Evolutionary conservation across 2,113 vertebrate genomes (phyloP).

Genomic region (Australoheros scitulus): DNA sequence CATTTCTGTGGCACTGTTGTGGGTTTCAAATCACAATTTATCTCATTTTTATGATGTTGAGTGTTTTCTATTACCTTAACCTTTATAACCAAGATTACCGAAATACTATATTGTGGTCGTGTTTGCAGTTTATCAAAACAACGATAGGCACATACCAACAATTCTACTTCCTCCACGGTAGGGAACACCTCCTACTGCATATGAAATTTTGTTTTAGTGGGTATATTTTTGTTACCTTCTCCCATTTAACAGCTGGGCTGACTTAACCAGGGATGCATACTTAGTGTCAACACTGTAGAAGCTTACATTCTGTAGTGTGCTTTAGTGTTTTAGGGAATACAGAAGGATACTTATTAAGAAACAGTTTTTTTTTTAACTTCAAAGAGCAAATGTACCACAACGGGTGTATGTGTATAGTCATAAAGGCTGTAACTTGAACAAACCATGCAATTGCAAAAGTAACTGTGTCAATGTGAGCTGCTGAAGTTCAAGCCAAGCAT

Average conservation of each 20-base stretch:
- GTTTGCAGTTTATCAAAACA: constrained; percentile 64
- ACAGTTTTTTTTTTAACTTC: constrained; percentile 18
- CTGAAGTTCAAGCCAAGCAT: neutral
- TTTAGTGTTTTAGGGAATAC: constrained; percentile 49
- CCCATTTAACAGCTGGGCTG: constrained; percentile 67
- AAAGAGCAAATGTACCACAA: constrained; percentile 10
- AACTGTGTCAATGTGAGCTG: neutral
- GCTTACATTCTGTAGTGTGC: constrained; percentile 56
- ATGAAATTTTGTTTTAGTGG: constrained; percentile 63
- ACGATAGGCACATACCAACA: constrained; percentile 56
- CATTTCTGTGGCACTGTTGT: constrained; percentile 9
- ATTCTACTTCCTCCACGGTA: constrained; percentile 61
- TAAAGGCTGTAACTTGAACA: neutral
- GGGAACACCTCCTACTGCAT: constrained; percentile 57
- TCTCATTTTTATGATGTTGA: constrained; percentile 28
- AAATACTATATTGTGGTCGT: constrained; percentile 40
- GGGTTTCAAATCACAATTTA: neutral
- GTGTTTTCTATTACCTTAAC: constrained; percentile 12
- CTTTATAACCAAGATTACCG: too few relatives aligned
- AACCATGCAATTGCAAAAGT: neutral
- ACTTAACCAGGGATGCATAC: constrained; percentile 54
- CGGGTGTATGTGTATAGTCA: neutral
- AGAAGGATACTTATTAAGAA: constrained; percentile 30
- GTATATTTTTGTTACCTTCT: constrained; percentile 55
- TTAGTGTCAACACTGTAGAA: constrained; percentile 41